Conservation (phyloP, 2,113 vertebrate genomes). For the Crotalus tigris region DNA sequence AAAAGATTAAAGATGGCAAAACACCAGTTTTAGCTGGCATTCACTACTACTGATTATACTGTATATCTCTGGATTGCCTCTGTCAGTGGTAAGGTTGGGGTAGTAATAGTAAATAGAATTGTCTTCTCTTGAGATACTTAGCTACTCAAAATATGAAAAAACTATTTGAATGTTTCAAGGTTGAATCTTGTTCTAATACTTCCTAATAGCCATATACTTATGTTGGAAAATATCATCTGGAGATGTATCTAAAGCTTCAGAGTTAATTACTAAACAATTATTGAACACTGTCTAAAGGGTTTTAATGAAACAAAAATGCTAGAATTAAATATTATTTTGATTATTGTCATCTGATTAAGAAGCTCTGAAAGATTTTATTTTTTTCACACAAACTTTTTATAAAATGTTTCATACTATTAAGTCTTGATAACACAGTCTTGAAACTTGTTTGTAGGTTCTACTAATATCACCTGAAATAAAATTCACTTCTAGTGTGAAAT, state of each 20-base stretch:
- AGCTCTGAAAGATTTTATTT: slow-evolving; percentile 36
- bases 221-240: not conserved
- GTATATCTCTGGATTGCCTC: not conserved
- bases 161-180: not conserved
- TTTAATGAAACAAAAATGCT: not conserved
- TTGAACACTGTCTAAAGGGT: not conserved
- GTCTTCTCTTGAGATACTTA: not conserved
- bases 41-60: not conserved
- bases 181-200: not conserved
- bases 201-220: not conserved
- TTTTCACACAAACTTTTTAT: slow-evolving; percentile 3
- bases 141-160: not conserved
- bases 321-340: slow-evolving; percentile 16
- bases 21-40: not conserved
- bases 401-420: slow-evolving; percentile 56
- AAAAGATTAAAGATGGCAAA: not conserved
- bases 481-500: slow-evolving; percentile 37
- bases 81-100: not conserved
- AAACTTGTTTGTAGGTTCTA: slow-evolving; percentile 49
- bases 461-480: slow-evolving; percentile 49
- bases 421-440: slow-evolving; percentile 46
- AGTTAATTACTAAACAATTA: not conserved
- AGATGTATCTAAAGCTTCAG: not conserved
- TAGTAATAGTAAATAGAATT: not conserved
- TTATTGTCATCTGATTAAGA: slow-evolving; percentile 29